These are phyloP conservation scores for Archips crataeganus DNA, from an alignment of 2,888 invertebrate genomes.

Conservation along the genomic window DNA sequence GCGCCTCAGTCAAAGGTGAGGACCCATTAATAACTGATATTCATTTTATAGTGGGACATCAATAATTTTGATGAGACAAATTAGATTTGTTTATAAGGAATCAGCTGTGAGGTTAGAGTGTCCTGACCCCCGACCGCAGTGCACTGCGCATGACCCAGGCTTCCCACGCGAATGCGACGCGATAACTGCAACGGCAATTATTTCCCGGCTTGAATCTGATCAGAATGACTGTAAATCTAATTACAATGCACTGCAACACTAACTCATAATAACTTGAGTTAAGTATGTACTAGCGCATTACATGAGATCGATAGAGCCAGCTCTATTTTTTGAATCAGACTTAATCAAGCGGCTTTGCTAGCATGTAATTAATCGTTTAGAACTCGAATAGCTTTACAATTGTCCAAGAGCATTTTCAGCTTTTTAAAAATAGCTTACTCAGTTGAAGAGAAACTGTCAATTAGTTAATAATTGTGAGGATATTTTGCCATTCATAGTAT, in stretches of 20 bases:
- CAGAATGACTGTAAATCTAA: neutral
- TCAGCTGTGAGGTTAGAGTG: slow-evolving; percentile 63
- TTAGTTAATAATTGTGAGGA: slow-evolving; percentile 26
- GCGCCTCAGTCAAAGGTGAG: slow-evolving; percentile 73
- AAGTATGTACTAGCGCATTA: neutral
- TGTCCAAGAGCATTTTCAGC: neutral
- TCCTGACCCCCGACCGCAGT: slow-evolving; percentile 52
- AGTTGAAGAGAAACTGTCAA: slow-evolving; percentile 16
- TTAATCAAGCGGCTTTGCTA: slow-evolving; percentile 8
- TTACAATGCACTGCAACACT: neutral
- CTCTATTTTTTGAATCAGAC: slow-evolving; percentile 8
- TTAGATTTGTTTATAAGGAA: slow-evolving; percentile 36
- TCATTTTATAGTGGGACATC: neutral
- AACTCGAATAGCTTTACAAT: neutral
- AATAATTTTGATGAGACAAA: neutral
- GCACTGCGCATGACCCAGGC: slow-evolving; percentile 71
- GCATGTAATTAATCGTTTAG: neutral
- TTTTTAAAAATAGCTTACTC: neutral
- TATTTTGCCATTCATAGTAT: slow-evolving; percentile 21
- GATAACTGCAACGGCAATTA: slow-evolving; percentile 58
- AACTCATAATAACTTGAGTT: neutral
- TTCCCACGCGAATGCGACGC: slow-evolving; percentile 53
- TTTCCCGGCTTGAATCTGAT: slow-evolving; percentile 36
- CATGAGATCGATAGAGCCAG: slow-evolving; percentile 5
- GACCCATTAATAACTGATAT: neutral